Conservation (phyloP, 2,888 invertebrate genomes). For the Glyphotaelius pellucidus region DNA sequence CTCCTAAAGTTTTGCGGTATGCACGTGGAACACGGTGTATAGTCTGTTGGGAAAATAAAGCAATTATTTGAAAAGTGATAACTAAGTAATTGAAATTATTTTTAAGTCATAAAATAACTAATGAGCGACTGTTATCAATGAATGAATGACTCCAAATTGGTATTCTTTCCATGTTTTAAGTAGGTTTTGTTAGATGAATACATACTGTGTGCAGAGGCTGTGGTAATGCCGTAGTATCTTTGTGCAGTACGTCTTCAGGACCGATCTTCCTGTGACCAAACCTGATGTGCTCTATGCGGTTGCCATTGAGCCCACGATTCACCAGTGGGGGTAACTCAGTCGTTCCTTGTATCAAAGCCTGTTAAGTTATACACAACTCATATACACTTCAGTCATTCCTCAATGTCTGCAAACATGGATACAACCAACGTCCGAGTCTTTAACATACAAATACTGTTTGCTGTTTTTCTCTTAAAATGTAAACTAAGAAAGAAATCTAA, state of each 20-base stretch:
- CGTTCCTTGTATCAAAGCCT: slow-evolving; percentile 63
- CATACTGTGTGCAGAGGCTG: slow-evolving; percentile 65
- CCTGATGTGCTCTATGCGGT: slow-evolving; percentile 63
- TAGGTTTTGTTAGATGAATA: slow-evolving; percentile 46
- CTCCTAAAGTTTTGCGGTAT: no score
- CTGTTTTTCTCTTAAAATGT: neutral
- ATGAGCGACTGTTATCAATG: neutral
- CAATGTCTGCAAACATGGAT: neutral
- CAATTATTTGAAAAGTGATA: neutral
- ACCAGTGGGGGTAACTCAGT: slow-evolving; percentile 63
- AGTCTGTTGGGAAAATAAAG: neutral
- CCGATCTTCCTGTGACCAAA: slow-evolving; percentile 65
- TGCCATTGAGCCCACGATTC: slow-evolving; percentile 63
- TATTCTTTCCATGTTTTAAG: slow-evolving; percentile 21
- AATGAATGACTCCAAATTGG: neutral
- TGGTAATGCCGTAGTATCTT: slow-evolving; percentile 63
- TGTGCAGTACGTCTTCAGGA: slow-evolving; percentile 64
- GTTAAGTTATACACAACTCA: slow-evolving; percentile 61
- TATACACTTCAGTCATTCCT: slow-evolving; percentile 29
- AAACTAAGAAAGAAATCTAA: neutral
- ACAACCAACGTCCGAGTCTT: neutral
- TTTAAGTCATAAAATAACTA: neutral
- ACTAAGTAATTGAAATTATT: neutral
- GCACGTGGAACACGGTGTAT: no score
- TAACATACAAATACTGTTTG: neutral